Evolutionary conservation across 2,888 invertebrate species (phyloP), one percentile per base, ranked within the genome.

Genomic region (Drosophila nigricruria): DNA sequence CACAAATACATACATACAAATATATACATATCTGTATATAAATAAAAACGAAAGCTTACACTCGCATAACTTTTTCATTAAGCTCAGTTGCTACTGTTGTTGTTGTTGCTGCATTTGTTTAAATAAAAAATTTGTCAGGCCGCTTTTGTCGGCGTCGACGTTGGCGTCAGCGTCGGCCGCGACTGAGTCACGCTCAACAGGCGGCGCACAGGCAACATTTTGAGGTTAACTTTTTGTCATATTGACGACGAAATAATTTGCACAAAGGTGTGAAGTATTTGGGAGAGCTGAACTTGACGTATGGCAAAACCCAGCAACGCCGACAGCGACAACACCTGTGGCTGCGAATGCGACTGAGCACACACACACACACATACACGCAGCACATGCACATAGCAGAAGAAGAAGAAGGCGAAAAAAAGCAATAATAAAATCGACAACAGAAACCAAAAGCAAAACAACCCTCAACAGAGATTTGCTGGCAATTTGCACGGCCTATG

Each of bases 161-260:
- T 8, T 30, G 23, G 2, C 49, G 34, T 25, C 47, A 53, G 18
- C 32, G 10, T 40, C 12, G 60, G 16, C 18, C 27, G 43, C 54
- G 38, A 14, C 57, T 87, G 82, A 84, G 87, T 83, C 82, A 87
- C 77, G 81, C 80, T 85, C 81, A 82, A 82, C 81, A 83, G 84
- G 81, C 78, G 56, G 25, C 57, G 56, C 58, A 53, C 30, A 30
- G 30, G 54, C 45, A 67, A 34, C 54, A 52, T 78, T 86, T 83
- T 87, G 67, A 83, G 88, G 88, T 84, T 83, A 87, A 74, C 82
- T 77, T 86, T 82, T 87, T 83, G 82, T 79, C 79, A 79, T 70
- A 75, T 75, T 81, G 79, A 80, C 88, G 62, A 75, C 68, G 43
- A 79, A 87, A 87, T 80, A 85, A 84, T 88, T 84, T 85, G 88